Percentiles rank a stretch among this genome's conserved stretches.
phyloP scores from a whole-genome alignment of 1,140 invertebrate species.

The Drosophila kepulauana region DNA sequence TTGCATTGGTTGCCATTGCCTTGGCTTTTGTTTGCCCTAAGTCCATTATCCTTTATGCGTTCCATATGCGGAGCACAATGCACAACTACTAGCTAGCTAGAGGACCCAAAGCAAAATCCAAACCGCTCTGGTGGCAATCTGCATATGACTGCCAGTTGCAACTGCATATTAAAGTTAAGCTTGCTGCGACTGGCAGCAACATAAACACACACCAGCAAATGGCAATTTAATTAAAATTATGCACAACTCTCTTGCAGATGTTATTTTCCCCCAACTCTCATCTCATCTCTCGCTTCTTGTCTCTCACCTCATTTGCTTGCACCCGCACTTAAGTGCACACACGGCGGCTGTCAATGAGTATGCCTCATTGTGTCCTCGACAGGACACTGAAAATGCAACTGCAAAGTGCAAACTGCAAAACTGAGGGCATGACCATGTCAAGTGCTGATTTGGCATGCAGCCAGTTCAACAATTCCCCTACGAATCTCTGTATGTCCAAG shows the following conservation, averaged over 20 bases:
- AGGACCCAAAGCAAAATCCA: too few species aligned
- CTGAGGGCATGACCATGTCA: conserved; percentile 57
- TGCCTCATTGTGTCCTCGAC: conserved; percentile 25
- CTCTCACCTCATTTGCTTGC: neutral
- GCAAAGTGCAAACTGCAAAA: conserved; percentile 29
- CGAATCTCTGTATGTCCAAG: conserved; percentile 29
- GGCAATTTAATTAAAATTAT: conserved; percentile 73
- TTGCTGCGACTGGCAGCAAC: conserved; percentile 6
- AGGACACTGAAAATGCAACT: conserved; percentile 33
- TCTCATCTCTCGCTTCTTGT: neutral
- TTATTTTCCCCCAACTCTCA: too few species aligned
- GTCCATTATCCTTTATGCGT: conserved; percentile 73
- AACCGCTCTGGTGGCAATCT: conserved; percentile 12
- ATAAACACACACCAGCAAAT: conserved; percentile 14
- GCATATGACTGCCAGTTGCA: conserved; percentile 20
- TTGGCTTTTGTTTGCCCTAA: conserved; percentile 67
- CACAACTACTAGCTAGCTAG: neutral
- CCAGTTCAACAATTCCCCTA: conserved; percentile 38
- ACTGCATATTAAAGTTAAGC: conserved; percentile 60
- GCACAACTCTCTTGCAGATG: conserved; percentile 24
- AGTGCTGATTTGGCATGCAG: conserved; percentile 69
- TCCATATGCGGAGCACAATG: conserved; percentile 48
- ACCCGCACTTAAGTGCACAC: conserved; percentile 44
- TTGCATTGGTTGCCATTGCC: conserved; percentile 19
- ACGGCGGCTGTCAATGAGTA: conserved; percentile 43